These are phyloP conservation scores for Sesia bembeciformis DNA, from an alignment of 2,888 invertebrate species.

Conservation along the genomic window DNA sequence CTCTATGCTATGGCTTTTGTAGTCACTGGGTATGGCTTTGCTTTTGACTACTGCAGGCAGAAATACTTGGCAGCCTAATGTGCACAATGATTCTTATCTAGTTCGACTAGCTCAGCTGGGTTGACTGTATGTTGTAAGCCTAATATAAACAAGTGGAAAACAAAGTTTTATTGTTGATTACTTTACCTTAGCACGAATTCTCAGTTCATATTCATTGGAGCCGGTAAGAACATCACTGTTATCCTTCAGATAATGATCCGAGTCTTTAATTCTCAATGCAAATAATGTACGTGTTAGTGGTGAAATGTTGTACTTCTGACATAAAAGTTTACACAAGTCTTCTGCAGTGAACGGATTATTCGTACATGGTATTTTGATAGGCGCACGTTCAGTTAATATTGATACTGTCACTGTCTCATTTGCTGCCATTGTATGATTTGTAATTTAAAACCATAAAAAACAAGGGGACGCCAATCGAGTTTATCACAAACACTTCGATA, in stretches of 20 bases:
- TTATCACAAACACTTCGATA: slow-evolving; percentile 10
- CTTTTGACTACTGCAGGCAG: too few relatives aligned
- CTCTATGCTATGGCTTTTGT: too few relatives aligned
- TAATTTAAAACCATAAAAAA: slow-evolving; percentile 54
- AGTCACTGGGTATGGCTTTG: too few relatives aligned
- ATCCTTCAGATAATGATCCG: slow-evolving; percentile 81
- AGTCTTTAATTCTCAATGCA: slow-evolving; percentile 79
- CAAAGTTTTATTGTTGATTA: background rate
- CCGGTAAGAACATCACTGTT: slow-evolving; percentile 60
- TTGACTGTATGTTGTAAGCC: too few relatives aligned
- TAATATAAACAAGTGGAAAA: background rate
- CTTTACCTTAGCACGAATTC: slow-evolving; percentile 84
- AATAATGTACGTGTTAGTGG: slow-evolving; percentile 86
- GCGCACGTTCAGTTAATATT: slow-evolving; percentile 50
- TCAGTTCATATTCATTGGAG: slow-evolving; percentile 80
- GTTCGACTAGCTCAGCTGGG: too few relatives aligned
- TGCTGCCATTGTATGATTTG: slow-evolving; percentile 44
- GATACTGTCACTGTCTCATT: slow-evolving; percentile 59
- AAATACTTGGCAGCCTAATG: too few relatives aligned
- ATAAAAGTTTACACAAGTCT: slow-evolving; percentile 81
- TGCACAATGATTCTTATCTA: too few relatives aligned
- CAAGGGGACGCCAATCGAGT: slow-evolving; percentile 47
- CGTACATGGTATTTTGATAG: slow-evolving; percentile 56
- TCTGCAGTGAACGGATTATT: slow-evolving; percentile 71
- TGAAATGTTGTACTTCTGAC: slow-evolving; percentile 81